A percentile compares a stretch with the other conserved stretches of the same genome.
Evolutionary conservation across 2,888 invertebrate species (phyloP).

Genomic region (Ametastegia equiseti): DNA sequence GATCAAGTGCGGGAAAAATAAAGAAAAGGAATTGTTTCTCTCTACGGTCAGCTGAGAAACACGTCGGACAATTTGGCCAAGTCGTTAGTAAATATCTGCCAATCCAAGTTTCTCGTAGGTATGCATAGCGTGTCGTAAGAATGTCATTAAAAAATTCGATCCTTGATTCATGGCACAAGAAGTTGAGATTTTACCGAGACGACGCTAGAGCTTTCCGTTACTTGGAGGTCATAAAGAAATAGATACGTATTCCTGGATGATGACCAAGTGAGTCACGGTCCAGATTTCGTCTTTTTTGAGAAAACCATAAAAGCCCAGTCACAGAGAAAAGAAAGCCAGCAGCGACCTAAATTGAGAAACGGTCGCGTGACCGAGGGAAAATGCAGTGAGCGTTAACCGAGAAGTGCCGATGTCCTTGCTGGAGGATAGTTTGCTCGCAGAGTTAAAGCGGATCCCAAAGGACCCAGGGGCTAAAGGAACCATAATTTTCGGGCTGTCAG

Average conservation of each 20-base stretch:
- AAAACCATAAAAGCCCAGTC: neutral
- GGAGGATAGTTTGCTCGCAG: neutral
- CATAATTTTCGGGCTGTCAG: constrained; percentile 53
- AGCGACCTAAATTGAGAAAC: neutral
- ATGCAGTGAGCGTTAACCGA: constrained; percentile 54
- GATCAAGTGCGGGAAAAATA: neutral
- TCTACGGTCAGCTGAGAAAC: neutral
- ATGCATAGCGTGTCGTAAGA: neutral
- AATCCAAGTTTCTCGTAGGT: neutral
- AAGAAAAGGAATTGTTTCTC: constrained; percentile 15
- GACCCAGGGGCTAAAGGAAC: constrained; percentile 50
- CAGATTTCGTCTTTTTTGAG: neutral
- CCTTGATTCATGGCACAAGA: too few species aligned
- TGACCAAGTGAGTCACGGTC: neutral
- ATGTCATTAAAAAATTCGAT: neutral
- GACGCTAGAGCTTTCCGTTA: too few species aligned
- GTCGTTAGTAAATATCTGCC: neutral
- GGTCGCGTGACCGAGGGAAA: constrained; percentile 41
- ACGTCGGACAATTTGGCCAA: neutral
- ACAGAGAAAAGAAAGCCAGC: neutral
- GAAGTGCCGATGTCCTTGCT: constrained; percentile 54
- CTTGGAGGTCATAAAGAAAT: too few species aligned
- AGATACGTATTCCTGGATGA: neutral
- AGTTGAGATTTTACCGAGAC: too few species aligned
- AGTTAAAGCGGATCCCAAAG: constrained; percentile 35